Percentiles rank a stretch among this genome's conserved stretches.
Conservation (phyloP, 2,888 invertebrate genomes). For the Drosophila quinaria region DNA sequence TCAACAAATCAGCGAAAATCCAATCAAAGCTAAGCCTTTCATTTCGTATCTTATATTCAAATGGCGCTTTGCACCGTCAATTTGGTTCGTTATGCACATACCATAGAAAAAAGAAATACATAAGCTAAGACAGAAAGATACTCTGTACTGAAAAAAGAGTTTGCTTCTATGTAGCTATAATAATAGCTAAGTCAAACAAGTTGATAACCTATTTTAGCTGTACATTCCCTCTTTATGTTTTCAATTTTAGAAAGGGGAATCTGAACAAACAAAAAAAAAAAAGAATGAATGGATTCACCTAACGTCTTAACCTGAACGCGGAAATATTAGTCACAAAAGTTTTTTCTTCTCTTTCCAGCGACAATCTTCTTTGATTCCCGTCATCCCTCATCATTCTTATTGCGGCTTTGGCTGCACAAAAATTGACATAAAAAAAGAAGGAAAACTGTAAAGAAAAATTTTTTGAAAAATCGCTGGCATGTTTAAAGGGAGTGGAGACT, state of each 20-base stretch:
- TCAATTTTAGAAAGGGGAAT: conserved; percentile 11
- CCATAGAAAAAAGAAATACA: not conserved
- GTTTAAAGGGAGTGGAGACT: conserved; percentile 17
- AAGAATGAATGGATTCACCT: conserved; percentile 34
- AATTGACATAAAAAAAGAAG: conserved; percentile 71
- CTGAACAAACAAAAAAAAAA: not conserved
- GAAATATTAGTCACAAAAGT: conserved; percentile 61
- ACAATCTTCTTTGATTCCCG: conserved; percentile 37
- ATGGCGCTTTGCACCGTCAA: conserved; percentile 30
- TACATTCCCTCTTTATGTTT: not conserved
- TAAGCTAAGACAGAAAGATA: not conserved
- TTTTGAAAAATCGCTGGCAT: conserved; percentile 67
- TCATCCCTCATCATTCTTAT: conserved; percentile 8
- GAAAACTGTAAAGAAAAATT: conserved; percentile 56
- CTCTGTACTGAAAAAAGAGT: not conserved
- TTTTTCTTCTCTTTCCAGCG: conserved; percentile 39
- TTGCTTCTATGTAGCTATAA: not conserved
- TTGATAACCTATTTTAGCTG: not conserved
- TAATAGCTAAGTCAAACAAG: not conserved
- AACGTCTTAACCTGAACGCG: conserved; percentile 59
- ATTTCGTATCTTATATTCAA: conserved; percentile 34
- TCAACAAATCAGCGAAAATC: conserved; percentile 35
- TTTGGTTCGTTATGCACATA: conserved; percentile 30
- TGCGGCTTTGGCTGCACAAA: conserved; percentile 48
- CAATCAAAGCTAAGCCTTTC: conserved; percentile 56